Base-by-base conservation (phyloP, 2,888 invertebrate species). In the Sminthurinus aureus region DNA sequence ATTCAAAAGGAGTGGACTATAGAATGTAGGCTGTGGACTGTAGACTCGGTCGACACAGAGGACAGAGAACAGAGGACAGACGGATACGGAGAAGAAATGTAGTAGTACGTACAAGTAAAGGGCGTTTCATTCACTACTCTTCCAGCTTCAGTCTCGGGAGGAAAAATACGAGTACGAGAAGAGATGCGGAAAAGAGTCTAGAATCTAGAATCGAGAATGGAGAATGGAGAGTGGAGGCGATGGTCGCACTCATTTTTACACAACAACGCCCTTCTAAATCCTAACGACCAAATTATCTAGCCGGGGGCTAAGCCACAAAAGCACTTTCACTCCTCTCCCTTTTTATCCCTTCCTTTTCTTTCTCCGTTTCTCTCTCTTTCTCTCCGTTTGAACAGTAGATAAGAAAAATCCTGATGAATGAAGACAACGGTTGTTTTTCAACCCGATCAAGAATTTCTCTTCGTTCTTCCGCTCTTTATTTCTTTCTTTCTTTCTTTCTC, bases 331-430 rank as follows among this genome's bases (percentile, higher is more conserved):
- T 87, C 84, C 84, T 84, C 84, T 84, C 84, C 81, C 50, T 76
- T 74, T 52, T 24, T 26, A 38, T 38, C 38, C 24, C 71, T 26
- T 67, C 75, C 50, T 58, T 50, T 79, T 82, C 80, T 82, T 80
- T 85, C 73, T 64, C 74, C 74, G 84, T 86, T 85, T 84, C 83
- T 83, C 85, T 85, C 85, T 18, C 83, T 85, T 85, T 84, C 85
- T 84, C 86, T 38, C 84, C 86, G 88, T 13, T 86, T 87, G 52
- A 66, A 87, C 58, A 18, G 80, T 82, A 89, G 89, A 89, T 89
- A 89, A 89, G 89, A 87, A 87, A 85, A 89, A 89, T 88, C 89
- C 89, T 89, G 89, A 89, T 89, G 89, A 89, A 89, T 89, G 89
- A 89, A 89, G 89, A 89, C 89, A 89, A 89, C 88, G 88, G 87